Evolutionary conservation across 2,113 vertebrate genomes (phyloP).

Genomic region (Cricetomys ansorgei): DNA sequence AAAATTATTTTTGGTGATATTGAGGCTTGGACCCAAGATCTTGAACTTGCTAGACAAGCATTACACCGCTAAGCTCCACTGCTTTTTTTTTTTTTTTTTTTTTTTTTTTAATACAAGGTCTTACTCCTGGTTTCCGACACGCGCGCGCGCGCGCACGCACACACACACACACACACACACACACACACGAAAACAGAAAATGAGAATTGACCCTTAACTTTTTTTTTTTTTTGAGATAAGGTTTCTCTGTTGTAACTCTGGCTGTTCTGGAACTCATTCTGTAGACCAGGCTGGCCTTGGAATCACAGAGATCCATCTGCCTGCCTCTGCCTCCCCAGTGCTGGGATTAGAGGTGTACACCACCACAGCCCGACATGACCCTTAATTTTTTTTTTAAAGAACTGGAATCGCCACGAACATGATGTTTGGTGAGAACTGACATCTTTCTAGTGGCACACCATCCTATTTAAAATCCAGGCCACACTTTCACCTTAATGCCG

Average conservation of each 20-base stretch:
- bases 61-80: neutral
- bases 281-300: neutral
- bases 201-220: neutral
- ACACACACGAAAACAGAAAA: neutral
- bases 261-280: neutral
- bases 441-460: slow-evolving; percentile 8
- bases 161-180: neutral
- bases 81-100: neutral
- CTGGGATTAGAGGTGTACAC: neutral
- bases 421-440: slow-evolving; percentile 23
- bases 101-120: neutral
- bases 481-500: slow-evolving; percentile 17
- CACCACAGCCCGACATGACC: neutral
- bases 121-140: neutral
- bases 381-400: neutral
- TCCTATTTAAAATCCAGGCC: neutral
- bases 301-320: neutral
- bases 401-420: slow-evolving; percentile 26
- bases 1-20: neutral
- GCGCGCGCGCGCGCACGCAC: no score
- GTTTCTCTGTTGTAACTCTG: neutral
- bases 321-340: neutral
- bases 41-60: neutral
- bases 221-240: neutral
- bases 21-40: neutral